These are phyloP conservation scores for Pseudomyrmex flavicornis DNA, from an alignment of 1,140 invertebrate species.

Conservation along the genomic window DNA sequence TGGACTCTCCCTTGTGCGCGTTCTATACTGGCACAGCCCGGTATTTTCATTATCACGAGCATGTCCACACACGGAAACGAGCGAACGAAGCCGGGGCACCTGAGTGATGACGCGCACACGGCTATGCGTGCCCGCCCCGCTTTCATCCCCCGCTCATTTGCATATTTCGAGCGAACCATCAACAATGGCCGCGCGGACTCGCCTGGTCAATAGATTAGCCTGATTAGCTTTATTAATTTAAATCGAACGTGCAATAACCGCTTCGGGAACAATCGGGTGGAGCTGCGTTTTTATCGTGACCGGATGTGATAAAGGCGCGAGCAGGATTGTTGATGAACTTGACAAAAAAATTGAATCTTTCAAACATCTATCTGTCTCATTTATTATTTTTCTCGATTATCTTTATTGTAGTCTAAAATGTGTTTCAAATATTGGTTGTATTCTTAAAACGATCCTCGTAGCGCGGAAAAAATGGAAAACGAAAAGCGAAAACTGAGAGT, in stretches of 20 bases:
- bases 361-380: background rate
- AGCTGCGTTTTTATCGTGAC: constrained; percentile 12
- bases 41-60: constrained; percentile 81
- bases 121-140: constrained; percentile 32
- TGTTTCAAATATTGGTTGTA: no score
- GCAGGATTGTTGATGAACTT: background rate
- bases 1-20: constrained; percentile 59
- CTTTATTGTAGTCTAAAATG: no score
- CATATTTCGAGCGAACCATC: constrained; percentile 75
- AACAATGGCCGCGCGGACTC: constrained; percentile 61
- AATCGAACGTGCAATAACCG: constrained; percentile 66
- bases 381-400: background rate
- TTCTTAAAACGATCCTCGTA: no score
- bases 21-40: constrained; percentile 66
- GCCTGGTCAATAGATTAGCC: constrained; percentile 71
- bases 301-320: constrained; percentile 1
- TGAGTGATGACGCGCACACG: constrained; percentile 74
- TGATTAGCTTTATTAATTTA: constrained; percentile 80
- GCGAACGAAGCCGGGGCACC: constrained; percentile 42
- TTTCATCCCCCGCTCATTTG: constrained; percentile 77
- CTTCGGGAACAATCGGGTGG: constrained; percentile 8
- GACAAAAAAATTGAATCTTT: background rate
- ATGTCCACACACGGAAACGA: constrained; percentile 49
- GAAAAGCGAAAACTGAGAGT: no score
- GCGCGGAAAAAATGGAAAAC: no score